phyloP scores from a whole-genome alignment of 1,140 invertebrate genomes.

The Andrena cerasifolii region DNA sequence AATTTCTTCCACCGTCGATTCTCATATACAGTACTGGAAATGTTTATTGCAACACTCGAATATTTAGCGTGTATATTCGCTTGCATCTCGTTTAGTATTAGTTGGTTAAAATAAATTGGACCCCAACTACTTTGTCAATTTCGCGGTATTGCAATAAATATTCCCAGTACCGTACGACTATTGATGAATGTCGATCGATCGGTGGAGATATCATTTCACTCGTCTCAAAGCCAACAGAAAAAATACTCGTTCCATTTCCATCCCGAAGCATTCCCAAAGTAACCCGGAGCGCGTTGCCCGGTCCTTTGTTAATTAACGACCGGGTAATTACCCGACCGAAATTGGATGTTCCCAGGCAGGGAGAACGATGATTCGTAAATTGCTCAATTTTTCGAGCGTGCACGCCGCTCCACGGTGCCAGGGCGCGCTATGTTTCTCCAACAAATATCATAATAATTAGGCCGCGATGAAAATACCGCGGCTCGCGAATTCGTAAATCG shows the following conservation, averaged over 20 bases:
- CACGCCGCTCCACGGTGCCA: neutral
- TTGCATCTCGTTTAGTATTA: no score
- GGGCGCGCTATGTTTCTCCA: neutral
- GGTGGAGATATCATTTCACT: conserved; percentile 17
- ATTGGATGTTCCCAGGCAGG: conserved; percentile 1
- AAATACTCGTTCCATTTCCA: conserved; percentile 14
- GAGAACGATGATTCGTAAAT: conserved; percentile 32
- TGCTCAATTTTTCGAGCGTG: conserved; percentile 18
- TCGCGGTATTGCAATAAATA: no score
- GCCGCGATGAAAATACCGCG: conserved; percentile 42
- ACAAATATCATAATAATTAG: conserved; percentile 54
- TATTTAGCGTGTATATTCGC: no score
- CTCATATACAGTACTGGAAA: no score
- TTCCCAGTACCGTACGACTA: no score
- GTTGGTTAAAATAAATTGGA: no score
- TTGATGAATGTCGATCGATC: no score
- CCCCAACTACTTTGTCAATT: no score
- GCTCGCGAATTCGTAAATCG: conserved; percentile 37
- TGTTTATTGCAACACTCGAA: no score
- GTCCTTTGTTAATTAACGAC: conserved; percentile 51
- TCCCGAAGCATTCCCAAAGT: neutral
- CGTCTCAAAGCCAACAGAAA: neutral
- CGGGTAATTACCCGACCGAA: conserved; percentile 38
- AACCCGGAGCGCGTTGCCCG: conserved; percentile 4
- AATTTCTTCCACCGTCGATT: no score